These are phyloP conservation scores for Melanerpes formicivorus DNA, from an alignment of 2,113 vertebrate species.

Conservation along the genomic window DNA sequence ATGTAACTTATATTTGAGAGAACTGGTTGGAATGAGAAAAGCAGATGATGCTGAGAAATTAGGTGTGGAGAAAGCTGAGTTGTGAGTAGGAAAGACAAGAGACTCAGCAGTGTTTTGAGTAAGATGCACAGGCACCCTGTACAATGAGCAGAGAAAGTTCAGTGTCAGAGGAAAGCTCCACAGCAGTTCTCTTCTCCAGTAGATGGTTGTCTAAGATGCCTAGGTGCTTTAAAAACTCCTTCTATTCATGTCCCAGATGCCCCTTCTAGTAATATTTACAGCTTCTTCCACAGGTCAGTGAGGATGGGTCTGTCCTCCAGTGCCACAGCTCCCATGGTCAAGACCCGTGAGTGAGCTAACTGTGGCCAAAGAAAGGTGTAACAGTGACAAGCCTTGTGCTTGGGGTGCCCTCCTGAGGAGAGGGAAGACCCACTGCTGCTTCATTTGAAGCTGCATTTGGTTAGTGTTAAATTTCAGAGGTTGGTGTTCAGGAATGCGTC, in stretches of 20 bases:
- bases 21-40: not conserved
- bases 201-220: not conserved
- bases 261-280: not conserved
- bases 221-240: not conserved
- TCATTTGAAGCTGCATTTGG: not conserved
- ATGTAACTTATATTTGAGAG: not conserved
- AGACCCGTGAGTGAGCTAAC: not conserved
- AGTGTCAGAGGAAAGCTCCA: not conserved
- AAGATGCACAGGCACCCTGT: not conserved
- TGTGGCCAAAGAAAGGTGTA: rapidly evolving
- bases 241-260: not conserved
- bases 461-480: not conserved
- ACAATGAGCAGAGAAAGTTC: not conserved
- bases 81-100: not conserved
- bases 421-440: not conserved
- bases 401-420: not conserved
- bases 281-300: not conserved
- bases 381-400: not conserved
- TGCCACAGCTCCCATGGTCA: not conserved
- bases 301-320: not conserved
- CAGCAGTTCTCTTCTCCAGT: not conserved
- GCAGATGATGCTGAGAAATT: not conserved
- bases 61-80: not conserved
- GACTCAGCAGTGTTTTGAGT: not conserved
- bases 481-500: not conserved